Evolutionary conservation across 2,888 invertebrate species (phyloP), one percentile per base, ranked within the genome.

Genomic region (Hoplodrina blanda): DNA sequence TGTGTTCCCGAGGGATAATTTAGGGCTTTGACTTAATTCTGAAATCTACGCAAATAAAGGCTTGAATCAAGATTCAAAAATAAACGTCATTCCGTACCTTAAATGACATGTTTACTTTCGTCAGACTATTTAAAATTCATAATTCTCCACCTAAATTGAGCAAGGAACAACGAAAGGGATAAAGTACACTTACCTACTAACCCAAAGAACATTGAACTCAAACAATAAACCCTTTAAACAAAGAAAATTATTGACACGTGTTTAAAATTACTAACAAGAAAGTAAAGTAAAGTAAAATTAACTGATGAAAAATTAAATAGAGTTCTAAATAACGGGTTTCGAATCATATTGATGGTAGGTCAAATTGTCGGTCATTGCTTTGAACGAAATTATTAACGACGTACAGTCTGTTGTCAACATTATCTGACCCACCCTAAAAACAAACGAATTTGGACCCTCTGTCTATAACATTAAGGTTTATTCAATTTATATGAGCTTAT

Each of bases 321-420:
- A 17, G 4, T 59, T 46, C 25, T 17, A 67, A 78, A 73, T 73
- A 56, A 66, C 37, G 1, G 60, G 79, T 55, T 66, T 49, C n/a
- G 30, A 62, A 50, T 20, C 30, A 19, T 64, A 57, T 64, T 50
- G 30, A 55, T 60, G 59, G 10, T 13, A 59, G 52, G 65, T 73
- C 54, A 78, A 72, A 62, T 50, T 53, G 37, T 49, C 55, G 54
- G 50, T 50, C 41, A 33, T 44, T 7, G 41, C 62, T 46, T 67
- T 13, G 19, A 11, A 54, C 15, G 8, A 79, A 77, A 77, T 77
- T 79, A 77, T 79, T 77, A n/a, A 77, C 20, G 67, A 74, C 10
- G 25, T 30, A 4, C 15, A 25, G 2, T 25, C 2, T 2, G 25
- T 25, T 25, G 25, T 25, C 25, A 25, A 25, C 25, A 25, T 25